Conservation (phyloP, 2,797 vertebrate species). For the Chelonia mydas region DNA sequence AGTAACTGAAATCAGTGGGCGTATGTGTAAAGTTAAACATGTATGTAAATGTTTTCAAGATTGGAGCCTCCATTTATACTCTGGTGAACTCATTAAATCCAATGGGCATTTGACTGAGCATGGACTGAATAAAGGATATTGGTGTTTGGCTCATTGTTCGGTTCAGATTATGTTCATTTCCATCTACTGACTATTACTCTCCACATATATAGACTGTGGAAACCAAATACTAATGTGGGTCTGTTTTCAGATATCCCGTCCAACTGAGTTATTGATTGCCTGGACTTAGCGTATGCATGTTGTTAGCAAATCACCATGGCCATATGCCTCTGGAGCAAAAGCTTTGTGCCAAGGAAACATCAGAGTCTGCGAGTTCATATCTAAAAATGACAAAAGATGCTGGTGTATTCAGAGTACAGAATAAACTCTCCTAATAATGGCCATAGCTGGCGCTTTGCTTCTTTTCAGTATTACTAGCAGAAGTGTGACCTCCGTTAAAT, state of each 20-base stretch:
- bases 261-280: constrained; percentile 60
- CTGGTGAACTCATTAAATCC: fast-evolving
- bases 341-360: constrained; percentile 53
- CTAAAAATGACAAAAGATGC: not conserved
- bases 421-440: constrained; percentile 15
- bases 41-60: not conserved
- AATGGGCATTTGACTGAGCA: not conserved
- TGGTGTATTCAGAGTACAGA: not conserved
- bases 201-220: constrained; percentile 51
- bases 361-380: constrained; percentile 39
- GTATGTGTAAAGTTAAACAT: not conserved
- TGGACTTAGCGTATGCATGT: constrained; percentile 39
- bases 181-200: constrained; percentile 61
- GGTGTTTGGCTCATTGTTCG: constrained; percentile 35
- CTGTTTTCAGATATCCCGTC: constrained; percentile 64
- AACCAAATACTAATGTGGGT: constrained; percentile 61
- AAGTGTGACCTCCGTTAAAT: constrained; percentile 14
- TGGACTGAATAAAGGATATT: constrained; percentile 64
- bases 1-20: constrained; percentile 10
- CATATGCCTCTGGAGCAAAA: constrained; percentile 55
- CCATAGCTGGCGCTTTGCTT: constrained; percentile 19
- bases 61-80: constrained; percentile 2
- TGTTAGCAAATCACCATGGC: constrained; percentile 50
- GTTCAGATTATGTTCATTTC: constrained; percentile 52
- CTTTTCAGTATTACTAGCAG: constrained; percentile 14